Base-by-base conservation (phyloP, 2,888 invertebrate genomes). In the Schizaphis graminum region DNA sequence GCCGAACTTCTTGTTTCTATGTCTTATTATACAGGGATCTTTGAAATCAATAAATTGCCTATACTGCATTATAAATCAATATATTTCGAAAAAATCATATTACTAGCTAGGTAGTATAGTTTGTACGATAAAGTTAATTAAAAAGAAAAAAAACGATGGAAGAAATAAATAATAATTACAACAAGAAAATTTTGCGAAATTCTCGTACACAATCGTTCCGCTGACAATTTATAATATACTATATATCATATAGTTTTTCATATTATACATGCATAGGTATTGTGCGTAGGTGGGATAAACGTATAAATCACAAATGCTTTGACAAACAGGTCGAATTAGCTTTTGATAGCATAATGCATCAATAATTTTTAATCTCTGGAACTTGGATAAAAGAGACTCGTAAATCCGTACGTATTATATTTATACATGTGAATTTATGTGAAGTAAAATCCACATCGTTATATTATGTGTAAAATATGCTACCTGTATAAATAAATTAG, bases 121-220 rank as follows among this genome's bases (percentile, higher is more conserved):
- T 0, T 8, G 77, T 2, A 35, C 0, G 35, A 77, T n/a, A 7
- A 7, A 16, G 2, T n/a, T 7, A 35, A 1, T n/a, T 4, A 4
- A 67, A n/a, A 67, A n/a, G 4, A 67, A 67, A 67, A n/a, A 47
- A 5, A 47, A 7, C 35, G 21, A n/a, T 77, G 0, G 4, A 35
- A 35, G 0, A 35, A 21, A 21, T 35, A 35, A 77, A 10, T 21
- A 21, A 35, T 26, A 21, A 35, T 26, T 77, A 21, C 3, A 21
- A 13, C 16, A 3, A 77, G 5, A 77, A 35, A 16, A 77, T 35
- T 35, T 35, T 77, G 21, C 2, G 8, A 77, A 77, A 77, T 77
- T 77, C 5, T 77, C 35, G 35, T 8, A 35, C 21, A 0, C 21
- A 0, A 7, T 0, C 35, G 0, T 35, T 35, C 10, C 21, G 16